Evolutionary conservation across 2,113 vertebrate species (phyloP).

Genomic region (Sapajus apella): DNA sequence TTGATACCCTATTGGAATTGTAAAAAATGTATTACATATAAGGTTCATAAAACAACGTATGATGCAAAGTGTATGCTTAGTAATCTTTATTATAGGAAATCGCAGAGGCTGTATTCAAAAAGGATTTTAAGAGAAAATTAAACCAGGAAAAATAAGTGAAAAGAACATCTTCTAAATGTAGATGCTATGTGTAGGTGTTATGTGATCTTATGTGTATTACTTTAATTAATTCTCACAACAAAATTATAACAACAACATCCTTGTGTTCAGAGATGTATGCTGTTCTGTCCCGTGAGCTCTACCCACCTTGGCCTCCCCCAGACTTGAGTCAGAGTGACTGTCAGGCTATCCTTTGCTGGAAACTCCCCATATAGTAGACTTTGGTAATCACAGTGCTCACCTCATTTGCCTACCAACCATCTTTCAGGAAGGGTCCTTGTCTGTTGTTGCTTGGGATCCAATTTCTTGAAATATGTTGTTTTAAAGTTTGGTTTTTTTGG

Average conservation of each 20-base stretch:
- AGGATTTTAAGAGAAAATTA: not conserved
- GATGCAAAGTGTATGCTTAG: not conserved
- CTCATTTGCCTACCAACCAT: not conserved
- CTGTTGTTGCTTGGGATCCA: not conserved
- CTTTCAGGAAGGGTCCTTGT: not conserved
- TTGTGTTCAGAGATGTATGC: not conserved
- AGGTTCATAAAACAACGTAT: not conserved
- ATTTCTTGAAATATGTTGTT: not conserved
- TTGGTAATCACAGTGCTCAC: rapidly evolving
- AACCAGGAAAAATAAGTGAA: not conserved
- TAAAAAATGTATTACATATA: not conserved
- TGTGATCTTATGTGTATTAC: not conserved
- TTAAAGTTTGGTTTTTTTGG: not conserved
- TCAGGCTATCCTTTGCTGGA: no score
- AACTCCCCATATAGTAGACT: no score
- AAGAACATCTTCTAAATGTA: not conserved
- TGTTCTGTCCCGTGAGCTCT: not conserved
- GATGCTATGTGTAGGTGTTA: not conserved
- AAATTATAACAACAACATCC: not conserved
- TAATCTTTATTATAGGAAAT: not conserved
- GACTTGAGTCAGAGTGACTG: no score
- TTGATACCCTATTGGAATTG: not conserved
- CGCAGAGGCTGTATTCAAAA: not conserved
- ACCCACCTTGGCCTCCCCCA: not conserved
- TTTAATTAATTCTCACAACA: not conserved